A percentile compares a stretch with the other conserved stretches of the same genome.
These are phyloP conservation scores for Axea sp. DNA, from an alignment of 2,888 invertebrate species.

Conservation along the genomic window DNA sequence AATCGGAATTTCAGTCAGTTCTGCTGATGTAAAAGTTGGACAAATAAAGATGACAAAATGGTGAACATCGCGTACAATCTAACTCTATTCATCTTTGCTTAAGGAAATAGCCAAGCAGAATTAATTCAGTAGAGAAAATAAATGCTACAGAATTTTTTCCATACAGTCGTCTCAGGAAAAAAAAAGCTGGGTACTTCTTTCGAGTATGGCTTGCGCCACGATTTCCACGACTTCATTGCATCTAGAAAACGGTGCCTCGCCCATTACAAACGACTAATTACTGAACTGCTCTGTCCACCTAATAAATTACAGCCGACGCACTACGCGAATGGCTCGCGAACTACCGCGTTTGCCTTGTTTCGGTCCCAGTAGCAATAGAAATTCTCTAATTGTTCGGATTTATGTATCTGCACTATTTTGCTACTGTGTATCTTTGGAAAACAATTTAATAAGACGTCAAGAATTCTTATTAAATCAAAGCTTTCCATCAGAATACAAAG, in stretches of 20 bases:
- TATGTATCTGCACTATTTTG: slow-evolving; percentile 56
- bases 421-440: slow-evolving; percentile 33
- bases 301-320: slow-evolving; percentile 67
- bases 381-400: slow-evolving; percentile 58
- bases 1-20: no score
- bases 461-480: neutral
- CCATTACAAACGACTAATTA: slow-evolving; percentile 70
- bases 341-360: slow-evolving; percentile 41
- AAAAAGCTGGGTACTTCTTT: slow-evolving; percentile 32
- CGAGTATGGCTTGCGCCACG: slow-evolving; percentile 43
- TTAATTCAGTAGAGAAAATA: slow-evolving; percentile 34
- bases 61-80: no score
- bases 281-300: slow-evolving; percentile 68
- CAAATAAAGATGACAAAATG: no score
- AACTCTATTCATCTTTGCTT: no score
- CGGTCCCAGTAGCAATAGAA: slow-evolving; percentile 53
- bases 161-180: slow-evolving; percentile 9
- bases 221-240: slow-evolving; percentile 62
- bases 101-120: slow-evolving; percentile 27
- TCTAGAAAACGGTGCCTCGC: slow-evolving; percentile 58
- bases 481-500: slow-evolving; percentile 32
- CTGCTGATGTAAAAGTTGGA: no score
- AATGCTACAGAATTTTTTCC: slow-evolving; percentile 12
- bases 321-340: slow-evolving; percentile 52
- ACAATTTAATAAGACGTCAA: slow-evolving; percentile 42